Percentiles rank a stretch among this genome's conserved stretches.
phyloP scores from a whole-genome alignment of 2,888 invertebrate genomes.

The Endotricha flammealis region DNA sequence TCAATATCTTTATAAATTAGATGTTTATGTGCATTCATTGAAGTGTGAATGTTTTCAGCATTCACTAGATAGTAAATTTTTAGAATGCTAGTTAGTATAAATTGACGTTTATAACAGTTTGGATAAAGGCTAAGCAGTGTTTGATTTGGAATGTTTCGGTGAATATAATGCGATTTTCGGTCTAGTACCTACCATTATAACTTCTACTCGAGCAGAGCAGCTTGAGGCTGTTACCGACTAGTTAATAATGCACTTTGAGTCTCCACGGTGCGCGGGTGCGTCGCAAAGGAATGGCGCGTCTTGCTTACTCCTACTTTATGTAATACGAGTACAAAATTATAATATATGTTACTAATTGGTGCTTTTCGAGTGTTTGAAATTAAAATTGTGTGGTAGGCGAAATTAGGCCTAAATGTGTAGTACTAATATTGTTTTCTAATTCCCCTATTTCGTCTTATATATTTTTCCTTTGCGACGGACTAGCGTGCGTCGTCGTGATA shows the following conservation, averaged over 20 bases:
- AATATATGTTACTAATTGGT: neutral
- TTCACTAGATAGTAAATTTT: constrained; percentile 76
- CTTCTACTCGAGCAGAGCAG: constrained; percentile 28
- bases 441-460: constrained; percentile 4
- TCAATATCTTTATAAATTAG: constrained; percentile 69
- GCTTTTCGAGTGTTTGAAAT: neutral
- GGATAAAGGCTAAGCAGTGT: constrained; percentile 31
- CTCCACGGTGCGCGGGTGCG: constrained; percentile 19
- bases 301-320: no score
- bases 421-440: no score
- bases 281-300: constrained; percentile 25
- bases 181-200: constrained; percentile 16
- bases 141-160: constrained; percentile 20
- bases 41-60: constrained; percentile 62
- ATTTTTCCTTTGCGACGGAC: constrained; percentile 8
- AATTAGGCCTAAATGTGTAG: no score
- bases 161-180: constrained; percentile 18
- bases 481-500: neutral
- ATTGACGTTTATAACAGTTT: constrained; percentile 55
- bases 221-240: constrained; percentile 37
- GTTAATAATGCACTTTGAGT: constrained; percentile 65
- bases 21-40: constrained; percentile 68
- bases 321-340: constrained; percentile 7
- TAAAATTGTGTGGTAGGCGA: no score
- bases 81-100: constrained; percentile 77